phyloP scores from a whole-genome alignment of 1,140 invertebrate species.

The Rhagoletis pomonella region DNA sequence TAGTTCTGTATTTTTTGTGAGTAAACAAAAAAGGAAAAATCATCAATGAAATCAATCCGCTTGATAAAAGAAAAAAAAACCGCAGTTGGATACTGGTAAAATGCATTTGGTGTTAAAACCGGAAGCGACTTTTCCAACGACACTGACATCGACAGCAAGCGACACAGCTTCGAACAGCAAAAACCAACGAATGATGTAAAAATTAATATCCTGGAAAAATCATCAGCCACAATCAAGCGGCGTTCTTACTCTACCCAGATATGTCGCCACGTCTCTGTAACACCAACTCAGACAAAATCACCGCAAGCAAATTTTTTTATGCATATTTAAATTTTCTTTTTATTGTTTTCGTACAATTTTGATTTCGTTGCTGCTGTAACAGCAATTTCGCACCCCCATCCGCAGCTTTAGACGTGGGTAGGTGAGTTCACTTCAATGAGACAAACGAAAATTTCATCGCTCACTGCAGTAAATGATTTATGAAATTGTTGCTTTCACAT shows the following conservation, averaged over 20 bases:
- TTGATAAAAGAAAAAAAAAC: constrained; percentile 54
- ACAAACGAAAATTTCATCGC: constrained; percentile 54
- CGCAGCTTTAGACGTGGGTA: not conserved
- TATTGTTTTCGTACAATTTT: constrained; percentile 54
- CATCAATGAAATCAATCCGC: constrained; percentile 56
- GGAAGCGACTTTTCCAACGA: constrained; percentile 15
- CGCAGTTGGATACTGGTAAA: not conserved
- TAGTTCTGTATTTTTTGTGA: constrained; percentile 13
- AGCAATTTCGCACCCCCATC: constrained; percentile 28
- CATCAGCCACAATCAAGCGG: not conserved
- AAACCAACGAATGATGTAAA: constrained; percentile 74
- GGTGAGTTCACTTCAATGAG: constrained; percentile 30
- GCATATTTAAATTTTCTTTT: constrained; percentile 27
- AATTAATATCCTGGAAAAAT: constrained; percentile 72
- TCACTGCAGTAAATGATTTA: constrained; percentile 70
- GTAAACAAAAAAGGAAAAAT: not conserved
- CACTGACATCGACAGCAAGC: constrained; percentile 23
- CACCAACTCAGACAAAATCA: constrained; percentile 40
- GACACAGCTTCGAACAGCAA: not conserved
- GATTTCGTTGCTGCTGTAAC: not conserved
- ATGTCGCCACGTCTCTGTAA: not conserved
- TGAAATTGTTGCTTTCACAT: constrained; percentile 71
- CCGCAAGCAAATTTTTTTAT: constrained; percentile 49
- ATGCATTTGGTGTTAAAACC: not conserved
- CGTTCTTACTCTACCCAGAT: not conserved